Conservation (phyloP, 2,113 vertebrate genomes). For the Phrynocephalus versicolor region DNA sequence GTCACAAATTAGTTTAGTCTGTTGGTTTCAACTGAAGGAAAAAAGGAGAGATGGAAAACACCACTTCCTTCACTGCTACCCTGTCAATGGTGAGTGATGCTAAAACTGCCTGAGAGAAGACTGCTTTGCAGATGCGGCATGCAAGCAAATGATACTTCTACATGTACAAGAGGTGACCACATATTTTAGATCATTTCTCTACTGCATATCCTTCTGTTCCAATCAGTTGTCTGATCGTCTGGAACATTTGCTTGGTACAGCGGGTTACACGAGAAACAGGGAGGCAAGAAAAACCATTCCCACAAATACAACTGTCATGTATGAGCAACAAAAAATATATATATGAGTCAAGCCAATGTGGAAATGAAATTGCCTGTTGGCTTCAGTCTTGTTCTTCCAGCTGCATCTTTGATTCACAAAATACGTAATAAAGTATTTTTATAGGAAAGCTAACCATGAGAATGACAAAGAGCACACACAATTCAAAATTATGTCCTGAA, state of each 20-base stretch:
- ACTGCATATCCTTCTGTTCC: background rate
- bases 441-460: background rate
- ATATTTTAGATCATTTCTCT: background rate
- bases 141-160: background rate
- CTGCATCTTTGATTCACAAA: background rate
- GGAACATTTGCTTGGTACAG: background rate
- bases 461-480: background rate
- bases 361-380: background rate
- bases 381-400: background rate
- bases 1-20: no score
- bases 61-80: no score
- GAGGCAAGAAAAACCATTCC: background rate
- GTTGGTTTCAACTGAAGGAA: no score
- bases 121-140: background rate
- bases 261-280: background rate
- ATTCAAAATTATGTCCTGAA: background rate
- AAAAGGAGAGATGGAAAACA: no score
- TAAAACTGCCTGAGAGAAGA: no score
- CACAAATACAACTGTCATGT: background rate
- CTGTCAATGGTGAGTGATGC: no score
- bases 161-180: background rate
- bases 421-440: background rate
- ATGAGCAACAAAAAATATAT: conserved; percentile 1
- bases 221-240: background rate
- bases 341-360: background rate